Percentiles rank a stretch among this genome's conserved stretches.
Conservation (phyloP, 2,113 vertebrate genomes). For the Hippocampus abdominalis region DNA sequence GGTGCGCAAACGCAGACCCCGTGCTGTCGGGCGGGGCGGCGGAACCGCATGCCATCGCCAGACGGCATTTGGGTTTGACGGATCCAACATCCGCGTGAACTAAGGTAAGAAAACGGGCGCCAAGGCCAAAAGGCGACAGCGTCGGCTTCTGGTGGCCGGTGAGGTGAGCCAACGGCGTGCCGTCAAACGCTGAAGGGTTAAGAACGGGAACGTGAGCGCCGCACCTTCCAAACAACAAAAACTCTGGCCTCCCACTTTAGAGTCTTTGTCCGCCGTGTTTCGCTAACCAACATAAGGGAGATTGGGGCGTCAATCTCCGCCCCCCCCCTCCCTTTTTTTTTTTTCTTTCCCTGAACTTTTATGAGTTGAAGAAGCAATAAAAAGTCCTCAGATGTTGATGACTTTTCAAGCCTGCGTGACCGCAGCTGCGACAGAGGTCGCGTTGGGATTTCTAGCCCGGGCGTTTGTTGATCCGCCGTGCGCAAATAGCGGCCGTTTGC, state of each 20-base stretch:
- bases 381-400: slow-evolving; percentile 67
- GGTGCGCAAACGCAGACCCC: not conserved
- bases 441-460: slow-evolving; percentile 50
- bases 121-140: no score
- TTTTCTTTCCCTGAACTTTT: slow-evolving; percentile 61
- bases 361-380: slow-evolving; percentile 66
- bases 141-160: no score
- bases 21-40: not conserved
- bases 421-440: slow-evolving; percentile 48
- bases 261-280: slow-evolving; percentile 24
- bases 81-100: no score
- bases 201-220: slow-evolving; percentile 20
- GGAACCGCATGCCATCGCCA: no score
- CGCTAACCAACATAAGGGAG: slow-evolving; percentile 41
- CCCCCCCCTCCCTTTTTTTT: slow-evolving; percentile 33
- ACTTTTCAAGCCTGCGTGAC: slow-evolving; percentile 64
- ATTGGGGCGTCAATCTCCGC: slow-evolving; percentile 29
- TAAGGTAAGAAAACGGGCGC: no score
- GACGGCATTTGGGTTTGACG: no score
- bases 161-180: no score
- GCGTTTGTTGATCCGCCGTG: slow-evolving; percentile 32
- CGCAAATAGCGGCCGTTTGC: slow-evolving; percentile 22
- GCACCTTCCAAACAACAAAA: slow-evolving; percentile 40
- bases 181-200: not conserved
- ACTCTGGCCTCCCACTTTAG: slow-evolving; percentile 26